Base-by-base conservation (phyloP, 2,113 vertebrate genomes). In the Spea bombifrons region DNA sequence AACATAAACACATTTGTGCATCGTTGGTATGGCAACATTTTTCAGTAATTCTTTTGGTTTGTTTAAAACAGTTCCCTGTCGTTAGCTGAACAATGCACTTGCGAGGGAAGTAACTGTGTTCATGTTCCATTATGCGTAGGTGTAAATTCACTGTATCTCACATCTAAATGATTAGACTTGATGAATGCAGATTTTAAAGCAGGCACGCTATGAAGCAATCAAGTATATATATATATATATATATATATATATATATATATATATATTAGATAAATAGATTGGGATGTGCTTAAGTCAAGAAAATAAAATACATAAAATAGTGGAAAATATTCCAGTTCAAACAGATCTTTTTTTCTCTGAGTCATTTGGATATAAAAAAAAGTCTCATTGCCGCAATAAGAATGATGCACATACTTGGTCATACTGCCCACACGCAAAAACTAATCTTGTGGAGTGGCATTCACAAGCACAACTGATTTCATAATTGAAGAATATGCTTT, bases 11-110 rank as follows among this genome's bases (percentile, higher is more conserved):
- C 43, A 76, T 76, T 59, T 59, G 13, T 10, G 13, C 52, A 68
- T n/a, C 59, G 75, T 76, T 76, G 75, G 75, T 76, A 76, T 76
- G 75, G 75, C 65, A 76, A 76, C 75, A 59, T 68, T 59, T 66
- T 76, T 76, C 67, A 68, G 66, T 68, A 76, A 68, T 68, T 76
- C 53, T 44, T 10, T 59, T 7, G 65, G 67, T 69, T 76, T 76
- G 53, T 68, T 69, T 76, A 69, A 76, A 69, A 68, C 47, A 65
- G 65, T 57, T 76, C 75, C 75, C 75, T 69, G 75, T 53, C 46
- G 75, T 67, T 76, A 44, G 17, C 44, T 68, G 75, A 76, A 76
- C 66, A 76, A 69, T 76, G 59, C 45, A 30, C 66, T 69, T 68
- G 65, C 48, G 66, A 69, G 52, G 15, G 52, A 68, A 76, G 57